Percentiles rank a stretch among this genome's conserved stretches.
phyloP scores from a whole-genome alignment of 2,797 vertebrate species.

The Lithobates sylvaticus region DNA sequence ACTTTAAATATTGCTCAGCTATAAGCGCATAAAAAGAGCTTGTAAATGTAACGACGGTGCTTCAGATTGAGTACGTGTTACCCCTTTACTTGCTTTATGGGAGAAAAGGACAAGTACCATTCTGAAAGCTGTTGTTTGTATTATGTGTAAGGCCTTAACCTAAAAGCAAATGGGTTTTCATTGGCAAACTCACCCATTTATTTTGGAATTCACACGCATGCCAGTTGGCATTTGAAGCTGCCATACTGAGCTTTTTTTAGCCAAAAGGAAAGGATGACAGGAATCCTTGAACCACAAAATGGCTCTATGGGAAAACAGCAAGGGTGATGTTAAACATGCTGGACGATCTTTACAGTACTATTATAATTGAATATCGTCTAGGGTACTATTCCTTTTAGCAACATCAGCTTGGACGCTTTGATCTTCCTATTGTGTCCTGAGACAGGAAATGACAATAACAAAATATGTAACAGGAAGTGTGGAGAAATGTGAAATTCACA shows the following conservation, averaged over 20 bases:
- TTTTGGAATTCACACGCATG: constrained; percentile 60
- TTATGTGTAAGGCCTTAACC: constrained; percentile 60
- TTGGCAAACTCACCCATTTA: constrained; percentile 57
- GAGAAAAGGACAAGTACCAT: constrained; percentile 18
- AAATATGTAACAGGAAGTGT: no score
- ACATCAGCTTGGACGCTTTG: neutral
- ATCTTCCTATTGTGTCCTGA: neutral
- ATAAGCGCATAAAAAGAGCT: constrained; percentile 26
- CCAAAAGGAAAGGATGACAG: constrained; percentile 62
- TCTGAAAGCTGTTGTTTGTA: constrained; percentile 39
- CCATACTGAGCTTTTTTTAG: constrained; percentile 56
- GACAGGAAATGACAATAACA: no score
- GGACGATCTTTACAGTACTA: neutral
- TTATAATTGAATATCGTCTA: neutral
- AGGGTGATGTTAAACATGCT: constrained; percentile 14
- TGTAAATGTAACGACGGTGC: constrained; percentile 18
- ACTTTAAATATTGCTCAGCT: constrained; percentile 26
- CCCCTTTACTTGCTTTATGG: constrained; percentile 22
- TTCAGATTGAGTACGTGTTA: constrained; percentile 47
- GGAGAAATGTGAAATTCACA: no score
- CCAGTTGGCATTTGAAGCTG: constrained; percentile 56
- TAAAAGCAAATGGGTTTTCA: constrained; percentile 58
- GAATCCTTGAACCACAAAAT: constrained; percentile 22
- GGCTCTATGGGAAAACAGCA: constrained; percentile 3
- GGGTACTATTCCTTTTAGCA: neutral